Evolutionary conservation across 64 coral and sea anemone genomes (phyloP), one percentile per base, ranked within the genome.

Genomic region (Acropora tenuis): DNA sequence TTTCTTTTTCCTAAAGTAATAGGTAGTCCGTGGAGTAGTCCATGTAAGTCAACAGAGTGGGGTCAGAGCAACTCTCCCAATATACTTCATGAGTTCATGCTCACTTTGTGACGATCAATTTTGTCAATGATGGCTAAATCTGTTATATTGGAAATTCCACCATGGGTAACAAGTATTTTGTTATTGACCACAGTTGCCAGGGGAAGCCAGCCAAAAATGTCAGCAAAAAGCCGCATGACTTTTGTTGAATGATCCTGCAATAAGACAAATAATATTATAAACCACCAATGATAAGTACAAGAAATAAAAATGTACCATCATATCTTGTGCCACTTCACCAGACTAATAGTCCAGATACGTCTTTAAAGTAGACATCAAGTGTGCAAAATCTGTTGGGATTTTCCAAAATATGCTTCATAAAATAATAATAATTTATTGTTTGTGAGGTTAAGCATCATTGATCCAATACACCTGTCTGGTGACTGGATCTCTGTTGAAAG

Each of bases 141-240:
- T 47, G 96, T 98, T 30, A 98, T 93, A 78, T 93, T 95, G 13
- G 96, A 98, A 50, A 98, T 83, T 73, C 96, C 96, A 20, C 96
- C 96, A 79, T 98, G 96, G 6, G 88, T 78, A 17, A 98, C 93
- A 20, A 98, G 84, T n/a, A 98, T 95, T 63, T 98, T 95, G 44
- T 98, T 95, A 53, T 98, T 93, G n/a, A 98, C 88, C 6, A 98
- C 88, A 17, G 96, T 98, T 77, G 94, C 96, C 47, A 98, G 46
- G 18, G 96, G 93, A n/a, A 98, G 90, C 96, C 96, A 98, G 15
- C 93, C 88, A 95, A 98, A 98, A 15, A 98, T 95, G 61, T 98
- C 96, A 60, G 90, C 96, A 78, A 98, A 85, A 5, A 98, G 69
- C 69, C 83, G 90, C 43, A 98, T 88, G 12, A 98, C 74, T 47